A percentile compares a stretch with the other conserved stretches of the same genome.
phyloP scores from a whole-genome alignment of 2,888 invertebrate species.

The Ceriagrion tenellum region DNA sequence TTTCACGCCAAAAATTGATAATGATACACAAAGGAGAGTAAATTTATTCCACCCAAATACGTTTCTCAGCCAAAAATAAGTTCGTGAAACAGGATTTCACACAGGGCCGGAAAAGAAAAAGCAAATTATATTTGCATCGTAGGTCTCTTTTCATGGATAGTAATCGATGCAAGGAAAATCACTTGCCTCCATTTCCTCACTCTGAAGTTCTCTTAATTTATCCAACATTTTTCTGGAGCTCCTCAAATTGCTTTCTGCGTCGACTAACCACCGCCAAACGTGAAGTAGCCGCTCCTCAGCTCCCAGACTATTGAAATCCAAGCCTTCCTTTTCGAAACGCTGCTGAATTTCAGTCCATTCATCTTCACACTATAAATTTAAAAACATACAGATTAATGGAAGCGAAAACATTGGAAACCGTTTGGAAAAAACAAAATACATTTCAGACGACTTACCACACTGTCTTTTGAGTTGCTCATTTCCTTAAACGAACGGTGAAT shows the following conservation, averaged over 20 bases:
- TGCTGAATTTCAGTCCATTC: conserved; percentile 76
- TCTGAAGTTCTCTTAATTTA: conserved; percentile 76
- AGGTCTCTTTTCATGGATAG: background rate
- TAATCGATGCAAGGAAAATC: background rate
- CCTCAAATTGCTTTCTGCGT: conserved; percentile 77
- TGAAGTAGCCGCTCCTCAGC: conserved; percentile 75
- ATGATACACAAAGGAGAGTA: no score
- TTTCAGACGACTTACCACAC: background rate
- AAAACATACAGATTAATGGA: background rate
- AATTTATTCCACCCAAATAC: no score
- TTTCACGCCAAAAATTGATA: no score
- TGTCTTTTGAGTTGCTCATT: conserved; percentile 50
- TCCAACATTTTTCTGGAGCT: conserved; percentile 77
- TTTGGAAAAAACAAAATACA: background rate
- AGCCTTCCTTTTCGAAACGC: conserved; percentile 76
- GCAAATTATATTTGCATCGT: background rate
- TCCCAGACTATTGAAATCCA: conserved; percentile 75
- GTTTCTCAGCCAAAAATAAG: no score
- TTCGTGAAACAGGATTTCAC: no score
- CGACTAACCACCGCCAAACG: conserved; percentile 77
- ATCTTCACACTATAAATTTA: conserved; percentile 75
- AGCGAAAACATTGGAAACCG: background rate
- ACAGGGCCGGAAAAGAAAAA: no score
- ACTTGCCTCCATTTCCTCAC: conserved; percentile 76
- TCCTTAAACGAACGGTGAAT: background rate